Base-by-base conservation (phyloP, 2,888 invertebrate genomes). In the Sthenelais limicola region DNA sequence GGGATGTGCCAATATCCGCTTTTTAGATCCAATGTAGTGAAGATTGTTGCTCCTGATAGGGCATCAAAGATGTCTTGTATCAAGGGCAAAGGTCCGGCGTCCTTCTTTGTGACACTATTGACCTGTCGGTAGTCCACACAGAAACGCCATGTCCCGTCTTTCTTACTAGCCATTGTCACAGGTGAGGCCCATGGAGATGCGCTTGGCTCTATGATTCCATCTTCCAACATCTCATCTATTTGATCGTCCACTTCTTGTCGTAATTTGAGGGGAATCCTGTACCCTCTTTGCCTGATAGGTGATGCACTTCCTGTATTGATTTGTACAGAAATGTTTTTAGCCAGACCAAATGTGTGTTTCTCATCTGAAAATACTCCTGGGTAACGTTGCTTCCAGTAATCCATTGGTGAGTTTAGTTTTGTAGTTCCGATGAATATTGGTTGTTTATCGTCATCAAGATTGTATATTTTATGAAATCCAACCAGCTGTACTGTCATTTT, bases 61-160 rank as follows among this genome's bases (percentile, higher is more conserved):
- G 70, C 5, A 32, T 76, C 76, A 24, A 76, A 74, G 18, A 77
- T 73, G 32, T 74, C 74, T 48, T 77, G 52, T 43, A 74, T 68
- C 7, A 38, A n/a, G 0, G 76, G 77, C 7, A 77, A 12, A 1
- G 73, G 73, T 26, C n/a, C 70, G 70, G 49, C 21, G n/a, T 74
- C 66, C 21, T 26, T 0, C 51, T 56, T 72, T 1, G 72, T 74
- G 15, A 70, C 47, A 21, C 28, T 15, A 52, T 74, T 75, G 15
- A 72, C 30, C 58, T 67, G 49, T 3, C 72, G 33, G 47, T 71
- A 75, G 47, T 75, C 75, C 32, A 76, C 76, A 67, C 75, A 75
- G 47, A 75, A 75, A 7, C 70, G 28, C 12, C 32, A 24, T 4
- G 28, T 21, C 30, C 56, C 56, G n/a, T 56, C 30, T 9, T 12